Evolutionary conservation across 2,888 invertebrate species (phyloP), one percentile per base, ranked within the genome.

Genomic region (Himalopsyche japonica): DNA sequence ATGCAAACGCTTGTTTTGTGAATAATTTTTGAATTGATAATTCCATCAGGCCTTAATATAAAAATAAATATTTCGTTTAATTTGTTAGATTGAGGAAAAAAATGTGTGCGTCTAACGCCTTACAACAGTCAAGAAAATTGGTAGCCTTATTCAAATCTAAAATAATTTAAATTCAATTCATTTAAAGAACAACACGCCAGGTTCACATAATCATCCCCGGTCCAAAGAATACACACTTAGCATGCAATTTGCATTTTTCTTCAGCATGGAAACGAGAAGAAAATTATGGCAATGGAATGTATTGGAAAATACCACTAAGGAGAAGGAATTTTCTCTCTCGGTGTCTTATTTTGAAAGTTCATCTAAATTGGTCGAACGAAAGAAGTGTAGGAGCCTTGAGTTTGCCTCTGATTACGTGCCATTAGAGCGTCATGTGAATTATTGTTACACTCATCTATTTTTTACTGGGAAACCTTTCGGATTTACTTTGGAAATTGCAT

Each of bases 221-320:
- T 15, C 24, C 27, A 70, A 70, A 70, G 27, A 70, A 70, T 70
- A 70, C 27, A 70, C 70, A 27, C 70, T 70, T 70, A 70, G 70
- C 70, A 27, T 70, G 70, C 70, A 30, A 70, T 70, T 70, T 70
- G 70, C 70, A 70, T 70, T 70, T 70, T 70, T 12, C 77, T n/a
- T 20, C 76, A 4, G 77, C 77, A 24, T 10, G 27, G 20, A 77
- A 77, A 43, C 77, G 77, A 24, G 77, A 77, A 34, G 37, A 43
- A 77, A 70, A 70, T 77, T 34, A 37, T 77, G 77, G 79, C 30
- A 47, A 48, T 32, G 79, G 79, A 79, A 79, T 79, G 79, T 79
- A 79, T 79, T 79, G 79, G 48, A 24, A 79, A 79, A 79, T 79
- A 48, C 79, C 79, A 79, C 48, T 79, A 79, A 30, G 79, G 79